Percentiles rank a stretch among this genome's conserved stretches.
phyloP scores from a whole-genome alignment of 2,888 invertebrate species.

The Microctonus aethiopoides region DNA sequence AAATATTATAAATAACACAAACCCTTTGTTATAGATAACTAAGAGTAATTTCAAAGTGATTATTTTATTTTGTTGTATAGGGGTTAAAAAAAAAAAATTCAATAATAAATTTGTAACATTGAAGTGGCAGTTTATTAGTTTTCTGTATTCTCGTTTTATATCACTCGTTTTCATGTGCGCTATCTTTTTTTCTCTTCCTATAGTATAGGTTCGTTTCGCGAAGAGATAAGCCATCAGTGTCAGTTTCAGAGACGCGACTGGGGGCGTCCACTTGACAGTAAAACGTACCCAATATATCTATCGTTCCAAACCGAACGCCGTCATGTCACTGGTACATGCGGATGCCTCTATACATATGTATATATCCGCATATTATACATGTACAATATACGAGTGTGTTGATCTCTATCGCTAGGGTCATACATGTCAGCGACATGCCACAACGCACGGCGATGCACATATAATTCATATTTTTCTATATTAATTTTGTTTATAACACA shows the following conservation, averaged over 20 bases:
- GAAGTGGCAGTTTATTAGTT: conserved; percentile 15
- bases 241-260: conserved; percentile 58
- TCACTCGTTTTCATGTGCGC: background rate
- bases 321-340: conserved; percentile 29
- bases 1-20: no score
- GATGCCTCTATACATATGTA: background rate
- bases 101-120: conserved; percentile 33
- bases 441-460: conserved; percentile 47
- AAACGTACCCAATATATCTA: conserved; percentile 61
- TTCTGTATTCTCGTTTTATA: conserved; percentile 9
- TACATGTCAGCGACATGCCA: conserved; percentile 60
- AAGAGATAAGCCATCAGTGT: conserved; percentile 61
- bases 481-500: conserved; percentile 50
- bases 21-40: no score
- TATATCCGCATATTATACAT: background rate
- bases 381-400: conserved; percentile 1
- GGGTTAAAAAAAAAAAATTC: conserved; percentile 8
- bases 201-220: conserved; percentile 13
- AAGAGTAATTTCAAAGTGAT: no score
- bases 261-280: conserved; percentile 59
- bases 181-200: no score
- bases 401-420: conserved; percentile 55
- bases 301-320: conserved; percentile 48
- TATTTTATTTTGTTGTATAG: background rate
- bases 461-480: conserved; percentile 63